Base-by-base conservation (phyloP, 2,888 invertebrate genomes). In the Gasteruption jaculator region DNA sequence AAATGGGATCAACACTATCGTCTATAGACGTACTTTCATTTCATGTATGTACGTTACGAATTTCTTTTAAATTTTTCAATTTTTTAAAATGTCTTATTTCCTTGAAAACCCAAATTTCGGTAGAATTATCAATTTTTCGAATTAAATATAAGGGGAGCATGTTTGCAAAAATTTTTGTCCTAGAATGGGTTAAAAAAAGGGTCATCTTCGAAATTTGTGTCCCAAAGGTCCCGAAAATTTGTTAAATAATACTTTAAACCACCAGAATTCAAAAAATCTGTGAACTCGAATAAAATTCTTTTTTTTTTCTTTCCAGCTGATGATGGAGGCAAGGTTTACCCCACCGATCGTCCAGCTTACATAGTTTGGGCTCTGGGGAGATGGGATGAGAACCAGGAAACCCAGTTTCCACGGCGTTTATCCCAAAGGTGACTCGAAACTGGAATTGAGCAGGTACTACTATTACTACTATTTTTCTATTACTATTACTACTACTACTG, bases 321-420 rank as follows among this genome's bases (percentile, higher is more conserved):
- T 73, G 54, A 73, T 41, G 83, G 87, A 20, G 91, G 91, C 62
- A 85, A 81, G 60, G 83, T 82, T 63, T 83, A 83, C 71, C 75
- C 77, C 22, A 73, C 79, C 42, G 80, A 83, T 51, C 76, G 75
- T 16, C 72, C 77, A 0, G 71, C 75, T 45, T 83, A 78, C 61
- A 76, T 85, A 12, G 80, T 92, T 41, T 93, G 92, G 92, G 90
- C 91, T 1, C 71, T 91, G 40, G 93, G 93, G 3, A 76, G 81
- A 49, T 72, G 91, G 51, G 89, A 89, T 67, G 75, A 78, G 18
- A 83, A 80, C 53, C 80, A 80, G 46, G 88, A 89, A 63, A 64
- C 92, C 92, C 0, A 81, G 83, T 51, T 90, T 86, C 72, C 93
- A 93, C 67, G 83, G 86, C 39, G 71, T 82, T 43, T 91, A 86